Conservation (phyloP, 2,113 vertebrate species). For the Cisticola juncidis region DNA sequence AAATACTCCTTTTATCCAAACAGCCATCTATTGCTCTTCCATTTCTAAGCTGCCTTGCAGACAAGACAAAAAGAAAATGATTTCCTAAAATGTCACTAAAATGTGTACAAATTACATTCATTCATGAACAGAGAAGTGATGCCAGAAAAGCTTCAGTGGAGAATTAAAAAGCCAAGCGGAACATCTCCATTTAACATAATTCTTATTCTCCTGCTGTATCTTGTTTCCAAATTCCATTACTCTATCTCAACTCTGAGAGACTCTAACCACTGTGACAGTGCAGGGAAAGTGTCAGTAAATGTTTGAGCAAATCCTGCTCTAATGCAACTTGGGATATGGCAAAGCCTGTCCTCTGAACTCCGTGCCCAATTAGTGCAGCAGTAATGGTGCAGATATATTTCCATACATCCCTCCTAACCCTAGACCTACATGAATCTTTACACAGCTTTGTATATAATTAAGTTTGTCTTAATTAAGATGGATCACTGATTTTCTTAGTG, state of each 20-base stretch:
- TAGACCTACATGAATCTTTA: not conserved
- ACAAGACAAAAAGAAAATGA: not conserved
- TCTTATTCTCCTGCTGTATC: not conserved
- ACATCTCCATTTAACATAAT: not conserved
- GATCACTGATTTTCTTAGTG: not conserved
- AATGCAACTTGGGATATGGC: not conserved
- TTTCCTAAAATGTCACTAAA: not conserved
- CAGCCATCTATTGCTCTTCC: not conserved
- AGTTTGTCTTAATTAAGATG: not conserved
- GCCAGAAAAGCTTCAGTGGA: not conserved
- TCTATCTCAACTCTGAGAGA: not conserved
- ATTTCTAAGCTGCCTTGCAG: not conserved
- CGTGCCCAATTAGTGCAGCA: not conserved
- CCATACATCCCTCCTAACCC: not conserved
- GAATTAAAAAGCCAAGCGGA: not conserved
- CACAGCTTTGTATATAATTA: not conserved
- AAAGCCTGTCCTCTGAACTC: not conserved
- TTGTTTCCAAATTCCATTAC: not conserved
- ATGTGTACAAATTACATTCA: not conserved
- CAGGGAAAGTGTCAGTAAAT: not conserved
- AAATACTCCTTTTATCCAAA: not conserved
- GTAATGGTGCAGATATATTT: rapidly evolving
- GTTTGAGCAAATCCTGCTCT: not conserved
- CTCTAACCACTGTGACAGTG: not conserved
- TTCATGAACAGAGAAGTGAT: not conserved